Evolutionary conservation across 2,113 vertebrate genomes (phyloP), one percentile per base, ranked within the genome.

Genomic region (Helogale parvula): DNA sequence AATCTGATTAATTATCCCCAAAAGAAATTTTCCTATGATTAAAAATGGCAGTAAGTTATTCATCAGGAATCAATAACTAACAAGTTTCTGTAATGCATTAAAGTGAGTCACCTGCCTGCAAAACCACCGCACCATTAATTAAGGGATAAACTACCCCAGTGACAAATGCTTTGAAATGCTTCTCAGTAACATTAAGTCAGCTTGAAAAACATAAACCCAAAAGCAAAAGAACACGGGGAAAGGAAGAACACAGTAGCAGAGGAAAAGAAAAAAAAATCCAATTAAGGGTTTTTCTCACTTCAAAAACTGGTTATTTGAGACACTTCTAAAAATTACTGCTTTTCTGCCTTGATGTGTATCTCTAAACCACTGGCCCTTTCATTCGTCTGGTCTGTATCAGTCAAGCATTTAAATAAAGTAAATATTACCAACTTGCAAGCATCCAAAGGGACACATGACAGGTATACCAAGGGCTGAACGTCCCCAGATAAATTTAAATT

Each of bases 1-100:
- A 72, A 90, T 84, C 97, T 96, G 95, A 96, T 96, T 96, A 98
- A 97, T 98, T 95, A 97, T 77, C 81, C 93, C 84, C 94, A 88
- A 88, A 97, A 96, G 92, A 97, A 96, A 95, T 95, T 87, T 93
- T 88, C 94, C 68, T 96, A 57, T 79, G 84, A 98, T 97, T 97
- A 94, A 96, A 97, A 97, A 88, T 91, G 90, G 84, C 96, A 98
- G 94, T 97, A 97, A 98, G 97, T 92, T 97, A 98, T 96, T 98
- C 98, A 88, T 93, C 86, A 71, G 90, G 90, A 97, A 98, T 97
- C 97, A 98, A 97, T 97, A 97, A 90, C 96, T 96, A 98, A 90
- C 94, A 96, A 93, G 95, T 94, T 76, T 97, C 92, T 85, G 54
- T 92, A 92, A 98, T 90, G 96, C 92, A 97, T 96, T 92, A 93